A percentile compares a stretch with the other conserved stretches of the same genome.
Evolutionary conservation across 92 coral and sea anemone genomes (phyloP).

Genomic region (Parazoanthus darwini): DNA sequence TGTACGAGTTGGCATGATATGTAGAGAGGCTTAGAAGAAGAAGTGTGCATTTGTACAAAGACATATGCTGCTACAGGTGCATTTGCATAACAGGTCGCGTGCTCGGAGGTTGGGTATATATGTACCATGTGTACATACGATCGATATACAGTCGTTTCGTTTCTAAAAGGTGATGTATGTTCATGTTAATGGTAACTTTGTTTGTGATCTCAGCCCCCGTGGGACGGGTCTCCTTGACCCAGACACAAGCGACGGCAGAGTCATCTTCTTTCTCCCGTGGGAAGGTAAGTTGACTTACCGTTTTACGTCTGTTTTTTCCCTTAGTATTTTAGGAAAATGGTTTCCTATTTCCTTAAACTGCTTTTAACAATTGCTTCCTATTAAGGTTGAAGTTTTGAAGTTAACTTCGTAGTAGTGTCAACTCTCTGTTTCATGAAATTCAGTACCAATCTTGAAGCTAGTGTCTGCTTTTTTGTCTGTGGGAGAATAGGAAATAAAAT

Average conservation of each 20-base stretch:
- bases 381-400: too few species aligned
- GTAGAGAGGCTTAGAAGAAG: background rate
- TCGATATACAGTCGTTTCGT: background rate
- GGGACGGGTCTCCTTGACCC: conserved; percentile 95
- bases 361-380: too few species aligned
- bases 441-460: too few species aligned
- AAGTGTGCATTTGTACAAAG: background rate
- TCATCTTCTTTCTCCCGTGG: conserved; percentile 97
- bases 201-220: conserved; percentile 71
- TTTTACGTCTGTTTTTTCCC: too few species aligned
- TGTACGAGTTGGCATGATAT: background rate
- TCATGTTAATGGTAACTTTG: background rate
- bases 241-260: conserved; percentile 96
- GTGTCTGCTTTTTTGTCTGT: too few species aligned
- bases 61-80: background rate
- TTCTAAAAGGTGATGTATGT: background rate
- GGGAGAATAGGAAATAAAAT: too few species aligned
- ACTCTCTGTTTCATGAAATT: too few species aligned
- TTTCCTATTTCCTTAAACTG: too few species aligned
- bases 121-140: too few species aligned
- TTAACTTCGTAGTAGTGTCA: too few species aligned
- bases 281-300: conserved; percentile 63
- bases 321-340: too few species aligned
- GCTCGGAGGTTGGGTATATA: too few species aligned
- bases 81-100: background rate